phyloP scores from a whole-genome alignment of 2,113 vertebrate species.

The Brachyhypopomus occidentalis region DNA sequence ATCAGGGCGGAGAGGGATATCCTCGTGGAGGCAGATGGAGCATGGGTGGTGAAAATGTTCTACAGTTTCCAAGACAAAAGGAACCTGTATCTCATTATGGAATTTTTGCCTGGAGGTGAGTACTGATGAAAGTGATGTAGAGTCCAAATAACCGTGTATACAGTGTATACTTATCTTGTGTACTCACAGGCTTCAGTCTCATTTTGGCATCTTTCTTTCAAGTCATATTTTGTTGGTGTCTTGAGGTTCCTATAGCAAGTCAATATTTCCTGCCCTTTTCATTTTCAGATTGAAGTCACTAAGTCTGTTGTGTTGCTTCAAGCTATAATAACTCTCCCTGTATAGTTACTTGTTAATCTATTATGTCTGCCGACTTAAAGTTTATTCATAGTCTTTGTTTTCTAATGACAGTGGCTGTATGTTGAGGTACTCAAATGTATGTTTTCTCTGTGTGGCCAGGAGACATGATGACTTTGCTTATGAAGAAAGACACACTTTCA shows the following conservation, averaged over 20 bases:
- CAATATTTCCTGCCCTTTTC: background rate
- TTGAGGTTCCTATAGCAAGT: background rate
- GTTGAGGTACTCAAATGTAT: background rate
- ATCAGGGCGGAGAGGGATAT: constrained; percentile 97
- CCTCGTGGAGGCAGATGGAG: constrained; percentile 94
- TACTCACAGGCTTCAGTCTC: background rate
- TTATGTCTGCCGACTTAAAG: too few species aligned
- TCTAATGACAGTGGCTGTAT: too few species aligned
- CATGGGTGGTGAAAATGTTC: constrained; percentile 99
- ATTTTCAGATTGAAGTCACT: too few species aligned
- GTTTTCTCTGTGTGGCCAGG: constrained; percentile 70
- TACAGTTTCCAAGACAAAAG: constrained; percentile 99
- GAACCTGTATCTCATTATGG: constrained; percentile 99
- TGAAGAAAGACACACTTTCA: constrained; percentile 98
- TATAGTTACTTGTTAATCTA: background rate
- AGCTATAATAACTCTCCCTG: background rate
- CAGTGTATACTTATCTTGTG: too few species aligned
- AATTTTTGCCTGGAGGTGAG: constrained; percentile 96
- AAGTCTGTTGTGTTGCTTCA: background rate
- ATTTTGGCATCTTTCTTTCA: too few species aligned
- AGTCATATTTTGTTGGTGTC: background rate
- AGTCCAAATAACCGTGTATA: background rate
- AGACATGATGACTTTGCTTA: constrained; percentile 98
- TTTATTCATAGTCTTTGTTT: too few species aligned
- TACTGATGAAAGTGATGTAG: background rate